Conservation (phyloP, 2,113 vertebrate genomes). For the Blennius ocellaris region DNA sequence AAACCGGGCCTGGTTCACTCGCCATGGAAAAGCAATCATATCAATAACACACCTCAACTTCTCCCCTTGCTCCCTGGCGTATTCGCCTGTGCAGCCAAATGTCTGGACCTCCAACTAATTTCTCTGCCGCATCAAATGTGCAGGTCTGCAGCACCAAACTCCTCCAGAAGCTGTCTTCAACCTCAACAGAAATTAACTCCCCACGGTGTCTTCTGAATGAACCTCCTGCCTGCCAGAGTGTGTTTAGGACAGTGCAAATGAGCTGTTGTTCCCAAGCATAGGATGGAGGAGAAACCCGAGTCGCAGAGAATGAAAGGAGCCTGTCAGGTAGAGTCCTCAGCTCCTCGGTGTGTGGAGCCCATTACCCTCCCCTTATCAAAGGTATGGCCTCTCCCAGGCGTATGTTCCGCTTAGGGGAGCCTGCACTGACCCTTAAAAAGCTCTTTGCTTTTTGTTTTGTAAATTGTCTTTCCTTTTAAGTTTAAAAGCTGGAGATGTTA, state of each 20-base stretch:
- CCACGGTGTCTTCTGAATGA: constrained; percentile 43
- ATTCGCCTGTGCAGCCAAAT: constrained; percentile 1
- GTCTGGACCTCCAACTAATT: constrained; percentile 28
- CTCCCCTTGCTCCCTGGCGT: constrained; percentile 27
- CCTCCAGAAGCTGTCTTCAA: constrained; percentile 25
- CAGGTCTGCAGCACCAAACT: constrained; percentile 21
- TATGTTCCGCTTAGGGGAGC: constrained; percentile 85
- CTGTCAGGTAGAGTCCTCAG: constrained; percentile 82
- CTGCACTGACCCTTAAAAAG: constrained; percentile 86
- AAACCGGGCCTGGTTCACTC: constrained; percentile 8
- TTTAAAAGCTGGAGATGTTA: constrained; percentile 85
- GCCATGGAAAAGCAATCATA: constrained; percentile 46
- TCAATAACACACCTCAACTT: constrained; percentile 26
- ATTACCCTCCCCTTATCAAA: constrained; percentile 84
- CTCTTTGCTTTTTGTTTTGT: constrained; percentile 87
- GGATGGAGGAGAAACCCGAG: constrained; percentile 79
- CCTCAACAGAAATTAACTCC: constrained; percentile 35
- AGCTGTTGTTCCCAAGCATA: constrained; percentile 77
- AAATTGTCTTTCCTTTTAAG: constrained; percentile 88
- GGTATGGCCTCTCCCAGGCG: constrained; percentile 81
- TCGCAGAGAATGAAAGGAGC: constrained; percentile 81
- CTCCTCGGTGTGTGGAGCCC: constrained; percentile 71
- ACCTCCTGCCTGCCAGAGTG: constrained; percentile 53
- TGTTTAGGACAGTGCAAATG: constrained; percentile 72
- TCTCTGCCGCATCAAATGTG: constrained; percentile 15